These are phyloP conservation scores for Euplexia lucipara DNA, from an alignment of 2,888 invertebrate species.

Conservation along the genomic window DNA sequence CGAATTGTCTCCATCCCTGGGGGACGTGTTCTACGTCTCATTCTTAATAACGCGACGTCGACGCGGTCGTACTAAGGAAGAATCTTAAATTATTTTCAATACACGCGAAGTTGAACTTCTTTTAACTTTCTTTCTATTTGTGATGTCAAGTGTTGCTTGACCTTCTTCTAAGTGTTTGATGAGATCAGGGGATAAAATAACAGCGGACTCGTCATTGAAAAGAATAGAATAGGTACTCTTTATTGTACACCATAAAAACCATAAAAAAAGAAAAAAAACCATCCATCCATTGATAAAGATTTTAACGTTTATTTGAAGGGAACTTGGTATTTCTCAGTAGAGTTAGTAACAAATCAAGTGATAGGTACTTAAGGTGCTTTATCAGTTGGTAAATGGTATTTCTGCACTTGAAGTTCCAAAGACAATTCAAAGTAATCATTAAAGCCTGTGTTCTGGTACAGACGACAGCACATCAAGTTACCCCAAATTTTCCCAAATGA, in stretches of 20 bases:
- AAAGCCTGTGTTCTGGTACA: background rate
- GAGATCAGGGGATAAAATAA: slow-evolving; percentile 53
- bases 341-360: background rate
- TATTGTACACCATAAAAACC: too few species aligned
- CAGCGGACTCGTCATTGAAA: slow-evolving; percentile 23
- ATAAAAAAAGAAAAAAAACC: too few species aligned
- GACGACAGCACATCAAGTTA: too few species aligned
- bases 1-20: background rate
- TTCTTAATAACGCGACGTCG: background rate
- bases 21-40: background rate
- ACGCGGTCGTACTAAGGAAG: too few species aligned
- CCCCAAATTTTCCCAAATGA: too few species aligned
- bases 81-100: background rate
- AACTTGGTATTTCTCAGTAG: slow-evolving; percentile 3
- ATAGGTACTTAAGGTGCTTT: slow-evolving; percentile 16
- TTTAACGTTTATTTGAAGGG: slow-evolving; percentile 1
- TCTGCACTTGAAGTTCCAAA: background rate
- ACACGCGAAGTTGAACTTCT: slow-evolving; percentile 43
- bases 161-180: slow-evolving; percentile 70
- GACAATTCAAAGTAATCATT: background rate
- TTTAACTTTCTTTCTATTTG: background rate
- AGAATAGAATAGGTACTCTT: too few species aligned
- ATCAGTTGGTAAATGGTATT: slow-evolving; percentile 1
- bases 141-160: slow-evolving; percentile 78
- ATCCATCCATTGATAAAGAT: background rate